phyloP scores from a whole-genome alignment of 2,113 vertebrate genomes.

The Nothobranchius furzeri region DNA sequence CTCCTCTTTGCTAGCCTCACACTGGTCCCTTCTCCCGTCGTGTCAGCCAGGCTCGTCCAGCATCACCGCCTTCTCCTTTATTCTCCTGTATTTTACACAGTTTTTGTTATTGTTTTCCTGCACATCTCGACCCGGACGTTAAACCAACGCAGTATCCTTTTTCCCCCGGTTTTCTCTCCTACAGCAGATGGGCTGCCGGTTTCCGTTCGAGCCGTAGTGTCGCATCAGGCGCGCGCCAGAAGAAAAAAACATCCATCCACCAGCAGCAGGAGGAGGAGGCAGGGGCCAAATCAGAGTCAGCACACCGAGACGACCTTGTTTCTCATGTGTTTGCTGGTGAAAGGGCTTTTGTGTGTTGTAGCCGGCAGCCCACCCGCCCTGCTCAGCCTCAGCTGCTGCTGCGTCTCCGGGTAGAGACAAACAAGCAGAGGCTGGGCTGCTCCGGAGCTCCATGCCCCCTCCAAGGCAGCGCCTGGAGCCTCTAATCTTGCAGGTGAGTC shows the following conservation, averaged over 20 bases:
- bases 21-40: constrained; percentile 62
- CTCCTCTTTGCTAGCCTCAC: constrained; percentile 5
- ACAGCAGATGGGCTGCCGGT: constrained; percentile 19
- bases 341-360: too few relatives aligned
- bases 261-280: constrained; percentile 46
- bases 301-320: not conserved
- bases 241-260: constrained; percentile 51
- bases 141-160: not conserved
- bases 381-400: not conserved
- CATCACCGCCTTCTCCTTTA: constrained; percentile 63
- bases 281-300: constrained; percentile 51
- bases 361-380: too few relatives aligned
- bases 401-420: constrained; percentile 34
- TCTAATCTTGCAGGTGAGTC: constrained; percentile 56
- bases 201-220: constrained; percentile 45
- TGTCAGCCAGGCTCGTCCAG: constrained; percentile 60
- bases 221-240: constrained; percentile 48
- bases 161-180: not conserved
- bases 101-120: constrained; percentile 10
- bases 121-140: not conserved
- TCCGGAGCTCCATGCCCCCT: constrained; percentile 24
- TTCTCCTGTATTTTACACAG: constrained; percentile 43
- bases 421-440: not conserved
- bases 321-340: constrained; percentile 12
- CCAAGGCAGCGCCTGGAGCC: constrained; percentile 9